Conservation (phyloP, 2,113 vertebrate species). For the Anhinga rufa region DNA sequence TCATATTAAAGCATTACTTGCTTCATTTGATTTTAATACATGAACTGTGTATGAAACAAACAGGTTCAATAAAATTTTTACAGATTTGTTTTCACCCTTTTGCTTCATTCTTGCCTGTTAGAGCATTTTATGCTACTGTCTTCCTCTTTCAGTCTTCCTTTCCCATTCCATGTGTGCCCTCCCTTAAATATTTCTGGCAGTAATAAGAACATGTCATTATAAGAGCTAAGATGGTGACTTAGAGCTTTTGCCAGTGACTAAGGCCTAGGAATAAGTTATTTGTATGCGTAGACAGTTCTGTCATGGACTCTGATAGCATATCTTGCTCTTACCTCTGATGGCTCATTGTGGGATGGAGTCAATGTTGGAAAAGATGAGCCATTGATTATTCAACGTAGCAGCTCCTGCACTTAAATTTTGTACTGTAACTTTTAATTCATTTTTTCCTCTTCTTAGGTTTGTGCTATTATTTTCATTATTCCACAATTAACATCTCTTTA, state of each 20-base stretch:
- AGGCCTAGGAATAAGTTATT: not conserved
- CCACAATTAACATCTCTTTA: not conserved
- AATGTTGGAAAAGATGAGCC: not conserved
- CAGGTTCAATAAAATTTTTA: not conserved
- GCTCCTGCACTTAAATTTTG: not conserved
- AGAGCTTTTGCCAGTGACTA: not conserved
- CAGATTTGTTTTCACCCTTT: not conserved
- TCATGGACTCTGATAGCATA: not conserved
- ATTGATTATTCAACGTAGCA: accelerated
- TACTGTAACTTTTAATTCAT: not conserved
- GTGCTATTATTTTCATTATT: not conserved
- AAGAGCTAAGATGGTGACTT: not conserved
- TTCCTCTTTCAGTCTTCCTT: not conserved
- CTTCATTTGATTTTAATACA: not conserved
- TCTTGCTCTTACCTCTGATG: not conserved
- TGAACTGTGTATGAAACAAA: not conserved
- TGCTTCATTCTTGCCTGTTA: not conserved
- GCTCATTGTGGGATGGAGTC: not conserved
- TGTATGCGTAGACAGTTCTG: not conserved
- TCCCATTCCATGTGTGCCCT: not conserved
- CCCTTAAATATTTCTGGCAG: not conserved
- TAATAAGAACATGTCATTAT: not conserved
- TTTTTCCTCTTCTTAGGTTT: not conserved
- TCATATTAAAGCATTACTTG: not conserved
- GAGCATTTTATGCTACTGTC: not conserved